phyloP scores from a whole-genome alignment of 2,113 vertebrate species.

The Climacteris rufus region DNA sequence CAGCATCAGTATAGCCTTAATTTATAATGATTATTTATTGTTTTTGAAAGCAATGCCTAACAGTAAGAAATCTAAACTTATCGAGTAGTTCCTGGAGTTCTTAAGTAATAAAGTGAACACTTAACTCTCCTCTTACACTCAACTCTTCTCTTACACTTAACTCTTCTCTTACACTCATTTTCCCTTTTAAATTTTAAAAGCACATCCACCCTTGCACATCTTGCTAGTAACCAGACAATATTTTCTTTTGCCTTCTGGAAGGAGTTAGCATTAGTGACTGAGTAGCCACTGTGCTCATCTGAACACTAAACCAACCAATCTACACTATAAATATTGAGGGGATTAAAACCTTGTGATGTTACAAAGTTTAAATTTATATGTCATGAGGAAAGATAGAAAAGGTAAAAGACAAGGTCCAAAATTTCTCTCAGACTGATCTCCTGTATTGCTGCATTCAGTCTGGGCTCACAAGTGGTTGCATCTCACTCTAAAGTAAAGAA shows the following conservation, averaged over 20 bases:
- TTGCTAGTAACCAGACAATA: neutral
- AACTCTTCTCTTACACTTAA: neutral
- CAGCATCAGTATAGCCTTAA: neutral
- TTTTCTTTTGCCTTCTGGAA: neutral
- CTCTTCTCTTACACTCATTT: neutral
- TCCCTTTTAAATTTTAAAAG: neutral
- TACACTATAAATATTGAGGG: neutral
- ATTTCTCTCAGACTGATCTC: neutral
- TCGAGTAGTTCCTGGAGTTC: neutral
- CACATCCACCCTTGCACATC: neutral
- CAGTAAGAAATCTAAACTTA: neutral
- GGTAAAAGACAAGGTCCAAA: neutral
- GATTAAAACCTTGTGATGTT: neutral
- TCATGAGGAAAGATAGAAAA: neutral
- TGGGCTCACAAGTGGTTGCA: neutral
- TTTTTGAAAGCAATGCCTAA: neutral
- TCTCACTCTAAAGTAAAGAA: neutral
- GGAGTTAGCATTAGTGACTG: neutral
- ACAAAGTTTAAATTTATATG: neutral
- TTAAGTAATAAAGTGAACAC: neutral
- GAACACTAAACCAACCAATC: neutral
- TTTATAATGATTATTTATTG: neutral
- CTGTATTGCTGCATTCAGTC: neutral
- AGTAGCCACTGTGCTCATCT: neutral
- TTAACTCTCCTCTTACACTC: neutral